Conservation (phyloP, 2,888 invertebrate genomes). For the Lagria hirta region DNA sequence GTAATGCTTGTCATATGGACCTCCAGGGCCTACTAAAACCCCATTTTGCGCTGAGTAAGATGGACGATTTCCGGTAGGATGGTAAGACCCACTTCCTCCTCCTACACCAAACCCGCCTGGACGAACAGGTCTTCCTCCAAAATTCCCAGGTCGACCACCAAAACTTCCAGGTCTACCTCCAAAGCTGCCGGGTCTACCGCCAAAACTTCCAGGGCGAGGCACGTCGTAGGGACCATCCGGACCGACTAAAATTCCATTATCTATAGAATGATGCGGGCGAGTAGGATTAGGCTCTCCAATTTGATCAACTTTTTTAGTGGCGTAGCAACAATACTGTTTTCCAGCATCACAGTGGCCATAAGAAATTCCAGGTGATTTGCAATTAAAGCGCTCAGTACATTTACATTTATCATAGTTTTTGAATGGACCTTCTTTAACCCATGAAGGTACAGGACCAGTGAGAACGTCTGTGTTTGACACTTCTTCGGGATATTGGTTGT, state of each 20-base stretch:
- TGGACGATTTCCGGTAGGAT: slow-evolving; percentile 12
- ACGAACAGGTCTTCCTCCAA: slow-evolving; percentile 14
- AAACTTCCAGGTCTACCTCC: slow-evolving; percentile 31
- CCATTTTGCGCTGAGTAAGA: slow-evolving; percentile 38
- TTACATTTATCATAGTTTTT: slow-evolving; percentile 55
- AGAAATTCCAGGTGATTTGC: slow-evolving; percentile 57
- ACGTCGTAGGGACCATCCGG: slow-evolving; percentile 50
- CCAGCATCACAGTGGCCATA: slow-evolving; percentile 64
- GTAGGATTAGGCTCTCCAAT: slow-evolving; percentile 46
- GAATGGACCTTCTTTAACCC: slow-evolving; percentile 49
- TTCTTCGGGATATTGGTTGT: slow-evolving; percentile 29
- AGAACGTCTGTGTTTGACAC: slow-evolving; percentile 37
- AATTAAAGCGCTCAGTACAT: slow-evolving; percentile 60
- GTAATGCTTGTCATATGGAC: slow-evolving; percentile 44
- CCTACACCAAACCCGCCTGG: slow-evolving; percentile 4
- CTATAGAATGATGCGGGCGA: slow-evolving; percentile 47
- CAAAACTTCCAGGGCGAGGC: slow-evolving; percentile 54
- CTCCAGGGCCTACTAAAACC: slow-evolving; percentile 45
- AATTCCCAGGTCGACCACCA: slow-evolving; percentile 15
- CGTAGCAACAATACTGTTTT: slow-evolving; percentile 67
- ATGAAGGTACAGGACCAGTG: slow-evolving; percentile 53
- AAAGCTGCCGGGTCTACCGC: slow-evolving; percentile 45
- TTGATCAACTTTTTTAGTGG: slow-evolving; percentile 41
- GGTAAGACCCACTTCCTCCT: slow-evolving; percentile 4
- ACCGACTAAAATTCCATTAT: slow-evolving; percentile 55